Conservation (phyloP, 1,140 invertebrate species). For the Brachystomella parvula region DNA sequence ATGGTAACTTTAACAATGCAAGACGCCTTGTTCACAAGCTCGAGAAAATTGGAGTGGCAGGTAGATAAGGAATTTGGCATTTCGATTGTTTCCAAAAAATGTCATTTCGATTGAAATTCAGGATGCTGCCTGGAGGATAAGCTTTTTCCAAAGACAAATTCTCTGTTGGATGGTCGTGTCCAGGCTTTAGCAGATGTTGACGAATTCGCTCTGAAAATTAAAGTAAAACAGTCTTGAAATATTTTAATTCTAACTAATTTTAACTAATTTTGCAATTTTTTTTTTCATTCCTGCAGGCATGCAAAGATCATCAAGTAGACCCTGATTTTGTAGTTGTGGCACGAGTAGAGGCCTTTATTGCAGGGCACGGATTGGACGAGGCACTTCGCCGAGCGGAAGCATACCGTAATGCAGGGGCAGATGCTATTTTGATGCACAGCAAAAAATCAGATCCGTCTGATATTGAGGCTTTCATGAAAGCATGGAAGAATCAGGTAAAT, state of each 20-base stretch:
- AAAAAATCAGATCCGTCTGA: slow-evolving; percentile 46
- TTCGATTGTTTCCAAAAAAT: slow-evolving; percentile 5
- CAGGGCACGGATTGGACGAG: slow-evolving; percentile 47
- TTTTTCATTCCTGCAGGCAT: slow-evolving; percentile 41
- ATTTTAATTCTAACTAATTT: background rate
- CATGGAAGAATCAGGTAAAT: slow-evolving; percentile 43
- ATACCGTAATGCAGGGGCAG: slow-evolving; percentile 46
- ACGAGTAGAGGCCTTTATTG: slow-evolving; percentile 47
- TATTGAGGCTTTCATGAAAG: slow-evolving; percentile 47
- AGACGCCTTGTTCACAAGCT: slow-evolving; percentile 45
- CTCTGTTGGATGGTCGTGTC: slow-evolving; percentile 44
- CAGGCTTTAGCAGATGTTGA: slow-evolving; percentile 47
- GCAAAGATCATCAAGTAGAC: slow-evolving; percentile 46
- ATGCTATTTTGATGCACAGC: slow-evolving; percentile 48
- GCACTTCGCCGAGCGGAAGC: slow-evolving; percentile 46
- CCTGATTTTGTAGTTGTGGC: slow-evolving; percentile 48
- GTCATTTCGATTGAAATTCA: slow-evolving; percentile 1
- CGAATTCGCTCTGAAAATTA: slow-evolving; percentile 48
- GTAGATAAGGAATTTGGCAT: slow-evolving; percentile 33
- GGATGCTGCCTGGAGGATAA: slow-evolving; percentile 49
- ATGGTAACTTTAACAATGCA: slow-evolving; percentile 50
- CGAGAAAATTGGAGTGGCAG: slow-evolving; percentile 46
- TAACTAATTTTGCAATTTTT: background rate
- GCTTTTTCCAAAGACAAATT: slow-evolving; percentile 49
- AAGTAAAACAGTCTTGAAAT: slow-evolving; percentile 37